Evolutionary conservation across 2,888 invertebrate genomes (phyloP), one percentile per base, ranked within the genome.

Genomic region (Drosophila emarginata): DNA sequence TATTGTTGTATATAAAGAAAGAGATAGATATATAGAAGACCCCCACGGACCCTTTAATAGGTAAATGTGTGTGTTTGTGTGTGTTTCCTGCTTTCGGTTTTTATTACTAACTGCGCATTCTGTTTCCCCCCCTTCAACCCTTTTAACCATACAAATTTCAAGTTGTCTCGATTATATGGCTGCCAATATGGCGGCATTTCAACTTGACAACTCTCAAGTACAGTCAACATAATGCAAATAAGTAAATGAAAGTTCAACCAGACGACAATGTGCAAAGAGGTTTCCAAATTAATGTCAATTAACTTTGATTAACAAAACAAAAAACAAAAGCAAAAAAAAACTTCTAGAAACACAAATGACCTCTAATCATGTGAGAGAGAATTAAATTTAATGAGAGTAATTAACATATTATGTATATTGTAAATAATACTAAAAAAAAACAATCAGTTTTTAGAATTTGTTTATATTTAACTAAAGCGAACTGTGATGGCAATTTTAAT

Each of bases 71-170:
- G 26, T 26, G 5, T 26, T 3, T 26, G 26, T 26, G 26, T 26
- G 26, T 26, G 70, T 72, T 82, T 80, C 79, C 82, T 80, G 83
- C 83, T 80, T 82, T 80, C 80, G 65, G 80, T 77, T 77, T 68
- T 77, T 74, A 79, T 78, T 63, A 72, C 81, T 61, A 53, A 21
- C 18, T 45, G 40, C 62, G 36, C 66, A 61, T 70, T 72, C 71
- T 53, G 65, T 32, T 7, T 18, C 15, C 54, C 59, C 9, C 63
- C 12, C 56, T 51, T 36, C 60, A 6, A 14, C 57, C 26, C 21
- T n/a, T 50, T 32, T 32, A 9, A 11, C 18, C 45, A 45, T 18
- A 45, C 18, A 45, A 45, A 40, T 36, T 45, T 45, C 40, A 26
- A 45, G 6, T 23, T 23, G 45, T 36, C 15, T n/a, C 26, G 2